Conservation (phyloP, 1,140 invertebrate genomes). For the Papilio dardanus region DNA sequence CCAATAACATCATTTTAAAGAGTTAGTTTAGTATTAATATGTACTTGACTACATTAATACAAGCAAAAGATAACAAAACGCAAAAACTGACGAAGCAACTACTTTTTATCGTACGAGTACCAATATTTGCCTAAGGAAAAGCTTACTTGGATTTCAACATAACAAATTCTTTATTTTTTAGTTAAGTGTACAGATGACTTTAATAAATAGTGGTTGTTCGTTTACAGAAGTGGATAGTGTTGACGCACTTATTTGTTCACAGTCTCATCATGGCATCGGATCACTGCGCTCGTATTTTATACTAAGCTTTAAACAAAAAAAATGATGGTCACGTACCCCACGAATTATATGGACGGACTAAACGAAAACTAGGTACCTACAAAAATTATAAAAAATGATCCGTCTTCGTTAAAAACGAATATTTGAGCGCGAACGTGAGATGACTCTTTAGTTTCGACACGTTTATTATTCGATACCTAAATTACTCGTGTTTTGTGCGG, state of each 20-base stretch:
- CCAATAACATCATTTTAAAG: neutral
- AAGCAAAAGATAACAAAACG: too few relatives aligned
- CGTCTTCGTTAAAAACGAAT: conserved; percentile 66
- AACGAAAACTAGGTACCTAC: conserved; percentile 59
- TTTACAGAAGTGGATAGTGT: conserved; percentile 46
- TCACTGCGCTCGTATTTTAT: conserved; percentile 52
- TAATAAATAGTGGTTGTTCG: neutral
- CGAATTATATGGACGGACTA: conserved; percentile 73
- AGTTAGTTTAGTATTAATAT: neutral
- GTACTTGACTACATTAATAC: neutral
- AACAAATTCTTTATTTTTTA: too few relatives aligned
- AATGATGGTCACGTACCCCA: conserved; percentile 74
- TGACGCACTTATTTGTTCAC: conserved; percentile 69
- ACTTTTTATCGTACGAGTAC: too few relatives aligned
- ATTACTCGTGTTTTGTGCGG: conserved; percentile 32
- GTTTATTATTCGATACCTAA: conserved; percentile 38
- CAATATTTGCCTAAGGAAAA: too few relatives aligned
- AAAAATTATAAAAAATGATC: conserved; percentile 67
- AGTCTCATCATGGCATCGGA: conserved; percentile 66
- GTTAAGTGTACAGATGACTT: neutral
- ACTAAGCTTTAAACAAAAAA: conserved; percentile 64
- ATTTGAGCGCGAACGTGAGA: conserved; percentile 63
- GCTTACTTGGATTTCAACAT: too few relatives aligned
- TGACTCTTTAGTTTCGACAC: conserved; percentile 61
- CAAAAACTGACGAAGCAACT: too few relatives aligned